A percentile compares a stretch with the other conserved stretches of the same genome.
phyloP scores from a whole-genome alignment of 2,888 invertebrate species.

The Drosophila kokeensis region DNA sequence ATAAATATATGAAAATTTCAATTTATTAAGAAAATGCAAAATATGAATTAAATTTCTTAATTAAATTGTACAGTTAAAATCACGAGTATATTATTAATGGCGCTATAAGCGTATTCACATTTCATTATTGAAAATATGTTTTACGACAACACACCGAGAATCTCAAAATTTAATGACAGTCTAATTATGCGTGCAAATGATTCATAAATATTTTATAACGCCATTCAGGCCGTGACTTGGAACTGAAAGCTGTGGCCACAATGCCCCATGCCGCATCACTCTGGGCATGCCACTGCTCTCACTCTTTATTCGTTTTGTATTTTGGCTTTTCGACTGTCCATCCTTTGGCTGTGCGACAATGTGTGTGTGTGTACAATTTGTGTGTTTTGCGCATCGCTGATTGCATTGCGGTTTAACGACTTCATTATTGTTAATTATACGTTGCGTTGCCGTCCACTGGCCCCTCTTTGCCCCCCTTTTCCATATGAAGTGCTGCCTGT shows the following conservation, averaged over 20 bases:
- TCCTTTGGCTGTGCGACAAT: neutral
- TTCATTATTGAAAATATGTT: conserved; percentile 6
- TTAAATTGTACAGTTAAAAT: too few relatives aligned
- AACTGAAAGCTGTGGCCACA: conserved; percentile 43
- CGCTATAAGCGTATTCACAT: conserved; percentile 5
- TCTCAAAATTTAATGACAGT: conserved; percentile 83
- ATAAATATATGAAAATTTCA: too few relatives aligned
- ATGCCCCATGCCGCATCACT: conserved; percentile 15
- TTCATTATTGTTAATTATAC: conserved; percentile 81
- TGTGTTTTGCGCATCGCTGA: conserved; percentile 80
- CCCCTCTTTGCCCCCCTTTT: conserved; percentile 7
- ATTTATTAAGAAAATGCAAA: too few relatives aligned
- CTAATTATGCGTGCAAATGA: conserved; percentile 84
- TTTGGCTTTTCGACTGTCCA: conserved; percentile 62
- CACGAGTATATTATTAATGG: neutral
- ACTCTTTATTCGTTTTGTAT: conserved; percentile 35
- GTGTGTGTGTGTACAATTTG: conserved; percentile 38
- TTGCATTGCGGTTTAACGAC: conserved; percentile 81
- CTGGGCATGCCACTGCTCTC: neutral
- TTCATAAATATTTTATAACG: conserved; percentile 83
- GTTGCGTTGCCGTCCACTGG: conserved; percentile 57
- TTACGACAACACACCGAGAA: conserved; percentile 54
- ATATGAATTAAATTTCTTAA: neutral
- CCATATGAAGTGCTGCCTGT: conserved; percentile 24
- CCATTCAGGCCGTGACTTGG: conserved; percentile 57